A percentile compares a stretch with the other conserved stretches of the same genome.
phyloP scores from a whole-genome alignment of 2,888 invertebrate genomes.

The Hedya salicella region DNA sequence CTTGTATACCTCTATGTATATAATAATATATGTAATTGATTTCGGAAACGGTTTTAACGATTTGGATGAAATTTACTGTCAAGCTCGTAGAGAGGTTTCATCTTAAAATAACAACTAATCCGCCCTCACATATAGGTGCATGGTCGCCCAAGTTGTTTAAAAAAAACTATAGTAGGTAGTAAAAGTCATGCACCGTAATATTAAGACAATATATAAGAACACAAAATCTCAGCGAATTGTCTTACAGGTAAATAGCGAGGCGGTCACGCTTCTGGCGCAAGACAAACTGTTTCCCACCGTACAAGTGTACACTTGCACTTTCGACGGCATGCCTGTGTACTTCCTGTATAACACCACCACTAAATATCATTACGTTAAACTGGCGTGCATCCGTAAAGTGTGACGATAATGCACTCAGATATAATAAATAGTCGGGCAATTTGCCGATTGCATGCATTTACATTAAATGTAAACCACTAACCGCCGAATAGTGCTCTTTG shows the following conservation, averaged over 20 bases:
- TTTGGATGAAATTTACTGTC: too few relatives aligned
- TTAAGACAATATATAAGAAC: slow-evolving; percentile 1
- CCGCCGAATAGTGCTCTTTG: slow-evolving; percentile 22
- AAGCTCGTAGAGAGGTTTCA: too few relatives aligned
- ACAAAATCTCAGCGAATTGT: slow-evolving; percentile 21
- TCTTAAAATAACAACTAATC: too few relatives aligned
- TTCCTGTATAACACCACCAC: slow-evolving; percentile 38
- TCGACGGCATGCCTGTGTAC: slow-evolving; percentile 26
- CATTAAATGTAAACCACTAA: slow-evolving; percentile 27
- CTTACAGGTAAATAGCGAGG: slow-evolving; percentile 35
- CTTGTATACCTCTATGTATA: too few relatives aligned
- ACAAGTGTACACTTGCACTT: slow-evolving; percentile 34
- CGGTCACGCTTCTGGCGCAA: slow-evolving; percentile 34
- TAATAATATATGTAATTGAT: too few relatives aligned
- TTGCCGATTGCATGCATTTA: slow-evolving; percentile 22
- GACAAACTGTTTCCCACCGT: slow-evolving; percentile 35
- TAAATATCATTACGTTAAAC: slow-evolving; percentile 38
- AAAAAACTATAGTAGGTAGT: neutral
- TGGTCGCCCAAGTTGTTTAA: too few relatives aligned
- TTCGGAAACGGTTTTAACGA: too few relatives aligned
- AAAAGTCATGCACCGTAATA: neutral
- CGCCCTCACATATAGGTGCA: too few relatives aligned
- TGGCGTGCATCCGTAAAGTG: slow-evolving; percentile 31
- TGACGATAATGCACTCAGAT: slow-evolving; percentile 20
- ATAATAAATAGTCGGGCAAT: slow-evolving; percentile 20